These are phyloP conservation scores for Montipora capitata DNA, from an alignment of 92 coral and sea anemone genomes.

Conservation along the genomic window DNA sequence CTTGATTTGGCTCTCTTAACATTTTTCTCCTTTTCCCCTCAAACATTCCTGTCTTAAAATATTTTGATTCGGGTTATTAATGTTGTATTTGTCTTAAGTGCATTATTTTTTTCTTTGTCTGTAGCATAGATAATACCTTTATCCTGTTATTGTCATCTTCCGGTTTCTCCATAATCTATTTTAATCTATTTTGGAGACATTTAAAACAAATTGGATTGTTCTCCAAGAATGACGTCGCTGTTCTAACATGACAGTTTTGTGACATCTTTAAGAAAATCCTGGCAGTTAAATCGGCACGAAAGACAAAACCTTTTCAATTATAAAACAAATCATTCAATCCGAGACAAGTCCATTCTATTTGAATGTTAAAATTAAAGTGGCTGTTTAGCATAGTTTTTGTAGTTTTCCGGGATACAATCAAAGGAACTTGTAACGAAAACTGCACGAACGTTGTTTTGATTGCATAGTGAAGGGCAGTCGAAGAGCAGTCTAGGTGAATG, in stretches of 20 bases:
- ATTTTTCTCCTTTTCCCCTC: background rate
- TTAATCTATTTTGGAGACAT: constrained; percentile 1
- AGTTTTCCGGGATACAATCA: too few relatives aligned
- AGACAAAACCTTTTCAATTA: background rate
- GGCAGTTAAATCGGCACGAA: background rate
- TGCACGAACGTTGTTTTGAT: too few relatives aligned
- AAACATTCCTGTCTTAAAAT: background rate
- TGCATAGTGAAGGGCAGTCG: too few relatives aligned
- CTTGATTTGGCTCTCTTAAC: background rate
- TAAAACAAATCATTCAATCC: background rate
- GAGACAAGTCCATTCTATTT: background rate
- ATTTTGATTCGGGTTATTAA: background rate
- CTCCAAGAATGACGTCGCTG: background rate
- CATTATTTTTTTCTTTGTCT: constrained; percentile 22
- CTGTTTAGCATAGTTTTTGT: too few relatives aligned
- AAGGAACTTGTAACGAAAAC: too few relatives aligned
- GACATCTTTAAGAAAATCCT: background rate
- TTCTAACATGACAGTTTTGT: background rate
- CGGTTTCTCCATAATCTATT: background rate
- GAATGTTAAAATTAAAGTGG: background rate
- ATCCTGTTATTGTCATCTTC: constrained; percentile 4
- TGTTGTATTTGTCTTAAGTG: background rate
- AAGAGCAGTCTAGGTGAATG: too few relatives aligned
- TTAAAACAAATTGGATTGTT: background rate
- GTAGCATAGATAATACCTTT: background rate